These are phyloP conservation scores for Morone chrysops DNA, from an alignment of 2,113 vertebrate genomes.

Conservation along the genomic window DNA sequence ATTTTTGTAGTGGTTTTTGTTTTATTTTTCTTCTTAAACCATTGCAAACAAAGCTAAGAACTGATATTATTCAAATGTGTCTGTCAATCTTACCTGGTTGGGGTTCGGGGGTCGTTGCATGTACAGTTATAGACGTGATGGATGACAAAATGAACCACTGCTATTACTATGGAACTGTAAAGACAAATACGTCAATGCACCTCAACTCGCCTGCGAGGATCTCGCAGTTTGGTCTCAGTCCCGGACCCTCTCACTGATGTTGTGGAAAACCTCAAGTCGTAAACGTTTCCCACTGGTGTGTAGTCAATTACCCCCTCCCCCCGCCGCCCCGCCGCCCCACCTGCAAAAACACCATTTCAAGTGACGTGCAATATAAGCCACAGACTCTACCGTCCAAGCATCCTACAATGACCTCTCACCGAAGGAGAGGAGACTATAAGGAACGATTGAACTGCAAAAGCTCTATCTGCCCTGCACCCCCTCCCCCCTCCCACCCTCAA, in stretches of 20 bases:
- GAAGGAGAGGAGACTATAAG: conserved; percentile 56
- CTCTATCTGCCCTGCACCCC: conserved; percentile 40
- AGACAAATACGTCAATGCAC: conserved; percentile 71
- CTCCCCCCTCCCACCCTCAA: conserved; percentile 25
- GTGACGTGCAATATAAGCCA: conserved; percentile 86
- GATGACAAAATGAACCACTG: conserved; percentile 75
- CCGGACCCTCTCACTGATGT: conserved; percentile 66
- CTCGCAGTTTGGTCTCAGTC: conserved; percentile 66
- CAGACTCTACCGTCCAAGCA: conserved; percentile 84
- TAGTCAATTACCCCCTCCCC: conserved; percentile 18
- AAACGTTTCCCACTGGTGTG: conserved; percentile 38
- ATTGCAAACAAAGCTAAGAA: conserved; percentile 78
- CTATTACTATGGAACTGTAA: conserved; percentile 75
- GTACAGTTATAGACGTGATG: conserved; percentile 54
- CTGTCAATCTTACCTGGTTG: conserved; percentile 60
- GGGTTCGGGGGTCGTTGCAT: conserved; percentile 30
- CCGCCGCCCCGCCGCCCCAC: too few relatives aligned
- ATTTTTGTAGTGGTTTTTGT: conserved; percentile 71
- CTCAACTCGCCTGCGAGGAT: conserved; percentile 63
- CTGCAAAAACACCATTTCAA: conserved; percentile 75
- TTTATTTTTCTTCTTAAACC: conserved; percentile 64
- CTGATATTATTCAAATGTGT: conserved; percentile 70
- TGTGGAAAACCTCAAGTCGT: conserved; percentile 68
- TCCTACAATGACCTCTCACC: conserved; percentile 42
- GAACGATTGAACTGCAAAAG: conserved; percentile 68